These are phyloP conservation scores for Drosophila gaucha DNA, from an alignment of 2,888 invertebrate genomes.

Conservation along the genomic window DNA sequence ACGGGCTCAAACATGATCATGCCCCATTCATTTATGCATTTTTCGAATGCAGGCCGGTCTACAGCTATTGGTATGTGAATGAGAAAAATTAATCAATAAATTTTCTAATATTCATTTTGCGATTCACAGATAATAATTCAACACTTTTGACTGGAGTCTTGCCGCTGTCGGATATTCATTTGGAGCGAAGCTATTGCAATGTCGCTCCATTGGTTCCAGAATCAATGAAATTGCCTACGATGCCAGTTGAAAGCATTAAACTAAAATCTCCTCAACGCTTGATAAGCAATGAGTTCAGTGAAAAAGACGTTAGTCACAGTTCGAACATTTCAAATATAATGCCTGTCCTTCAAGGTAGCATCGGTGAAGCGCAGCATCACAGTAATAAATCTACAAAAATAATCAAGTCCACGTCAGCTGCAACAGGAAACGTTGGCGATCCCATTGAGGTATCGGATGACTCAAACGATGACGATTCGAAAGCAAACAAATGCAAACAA, in stretches of 20 bases:
- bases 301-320: slow-evolving; percentile 1
- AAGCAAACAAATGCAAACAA: slow-evolving; percentile 7
- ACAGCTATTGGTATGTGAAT: slow-evolving; percentile 31
- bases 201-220: slow-evolving; percentile 84
- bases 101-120: not conserved
- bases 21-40: slow-evolving; percentile 48
- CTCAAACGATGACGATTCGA: slow-evolving; percentile 59
- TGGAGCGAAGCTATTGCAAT: slow-evolving; percentile 82
- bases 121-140: slow-evolving; percentile 27
- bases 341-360: not conserved
- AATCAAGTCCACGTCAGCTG: slow-evolving; percentile 11
- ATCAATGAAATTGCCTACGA: slow-evolving; percentile 69
- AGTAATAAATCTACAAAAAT: not conserved
- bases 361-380: not conserved
- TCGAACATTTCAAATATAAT: slow-evolving; percentile 4
- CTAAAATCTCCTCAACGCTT: slow-evolving; percentile 10
- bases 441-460: slow-evolving; percentile 82
- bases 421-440: slow-evolving; percentile 73
- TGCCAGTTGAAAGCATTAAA: slow-evolving; percentile 12
- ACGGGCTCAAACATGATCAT: slow-evolving; percentile 22
- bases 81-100: not conserved
- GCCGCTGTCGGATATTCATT: slow-evolving; percentile 15
- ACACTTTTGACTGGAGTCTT: slow-evolving; percentile 3
- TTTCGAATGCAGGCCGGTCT: slow-evolving; percentile 23
- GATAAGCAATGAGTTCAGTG: slow-evolving; percentile 2